Evolutionary conservation across 2,797 vertebrate genomes (phyloP), one percentile per base, ranked within the genome.

Genomic region (Fringilla coelebs): DNA sequence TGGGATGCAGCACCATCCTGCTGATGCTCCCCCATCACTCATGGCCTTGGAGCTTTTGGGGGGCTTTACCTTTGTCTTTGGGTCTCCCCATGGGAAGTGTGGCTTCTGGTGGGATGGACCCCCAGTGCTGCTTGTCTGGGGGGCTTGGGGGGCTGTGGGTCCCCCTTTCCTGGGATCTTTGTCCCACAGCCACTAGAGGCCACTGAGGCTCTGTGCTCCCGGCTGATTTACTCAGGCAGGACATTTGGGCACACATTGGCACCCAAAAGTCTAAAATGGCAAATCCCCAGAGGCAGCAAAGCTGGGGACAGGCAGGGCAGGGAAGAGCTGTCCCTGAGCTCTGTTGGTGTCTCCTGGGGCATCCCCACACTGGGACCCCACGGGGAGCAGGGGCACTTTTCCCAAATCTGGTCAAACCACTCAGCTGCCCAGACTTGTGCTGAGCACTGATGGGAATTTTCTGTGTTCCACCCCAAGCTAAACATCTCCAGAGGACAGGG

Each of bases 181-280:
- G 82, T 91, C 95, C 94, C 97, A 89, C 89, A 55, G 95, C 96
- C 97, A 96, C 97, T 90, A 97, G 97, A 97, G 97, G 97, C 97
- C 92, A 93, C 96, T n/a, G 94, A 26, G 96, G 86, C 18, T 96
- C 96, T 95, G 81, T 32, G 54, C 90, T 96, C 88, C 36, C 52
- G 1, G 41, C 12, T 4, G 57, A 60, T 81, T 88, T 36, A 22
- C 31, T 24, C 17, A 9, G 20, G 11, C 10, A 21, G 89, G 93
- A 89, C 87, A 29, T 29, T 21, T 2, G 31, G 48, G 55, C 45
- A 48, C 40, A 12, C 7, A 1, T 0, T 4, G 72, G 40, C 24
- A 31, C 58, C 67, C 55, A 29, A 74, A 81, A 66, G 7, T 18
- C 54, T n/a, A 4, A 91, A 73, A 34, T 0, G 1, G 11, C 4